Evolutionary conservation across 2,797 vertebrate genomes (phyloP).

Genomic region (Sus cebifrons): DNA sequence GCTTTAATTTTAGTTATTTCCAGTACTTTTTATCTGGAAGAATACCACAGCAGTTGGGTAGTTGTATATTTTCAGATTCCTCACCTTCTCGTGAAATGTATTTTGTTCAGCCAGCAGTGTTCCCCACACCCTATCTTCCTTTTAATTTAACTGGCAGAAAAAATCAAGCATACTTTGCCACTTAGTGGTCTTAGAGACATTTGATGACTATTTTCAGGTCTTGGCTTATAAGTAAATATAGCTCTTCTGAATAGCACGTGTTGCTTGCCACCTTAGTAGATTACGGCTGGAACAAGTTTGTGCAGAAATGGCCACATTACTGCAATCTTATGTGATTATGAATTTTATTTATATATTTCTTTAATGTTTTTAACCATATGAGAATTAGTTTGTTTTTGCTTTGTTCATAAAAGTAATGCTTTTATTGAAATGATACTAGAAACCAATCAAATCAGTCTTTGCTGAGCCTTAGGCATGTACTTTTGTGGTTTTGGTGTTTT

Average conservation of each 20-base stretch:
- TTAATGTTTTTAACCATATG: constrained; percentile 32
- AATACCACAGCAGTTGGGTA: not conserved
- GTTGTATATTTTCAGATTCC: constrained; percentile 55
- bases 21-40: constrained; percentile 13
- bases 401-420: constrained; percentile 60
- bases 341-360: constrained; percentile 45
- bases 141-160: constrained; percentile 48
- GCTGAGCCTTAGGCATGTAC: not conserved
- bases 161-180: constrained; percentile 23
- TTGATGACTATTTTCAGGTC: constrained; percentile 44
- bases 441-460: constrained; percentile 52
- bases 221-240: constrained; percentile 13
- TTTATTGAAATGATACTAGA: constrained; percentile 72
- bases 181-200: not conserved
- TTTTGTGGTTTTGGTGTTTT: constrained; percentile 69
- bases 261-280: not conserved
- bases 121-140: not conserved
- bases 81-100: constrained; percentile 27
- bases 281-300: not conserved
- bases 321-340: not conserved
- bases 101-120: not conserved
- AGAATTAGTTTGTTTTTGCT: constrained; percentile 55
- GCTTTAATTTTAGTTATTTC: constrained; percentile 67
- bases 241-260: not conserved
- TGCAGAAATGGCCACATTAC: not conserved